Evolutionary conservation across 2,113 vertebrate genomes (phyloP).

Genomic region (Triplophysa rosa): DNA sequence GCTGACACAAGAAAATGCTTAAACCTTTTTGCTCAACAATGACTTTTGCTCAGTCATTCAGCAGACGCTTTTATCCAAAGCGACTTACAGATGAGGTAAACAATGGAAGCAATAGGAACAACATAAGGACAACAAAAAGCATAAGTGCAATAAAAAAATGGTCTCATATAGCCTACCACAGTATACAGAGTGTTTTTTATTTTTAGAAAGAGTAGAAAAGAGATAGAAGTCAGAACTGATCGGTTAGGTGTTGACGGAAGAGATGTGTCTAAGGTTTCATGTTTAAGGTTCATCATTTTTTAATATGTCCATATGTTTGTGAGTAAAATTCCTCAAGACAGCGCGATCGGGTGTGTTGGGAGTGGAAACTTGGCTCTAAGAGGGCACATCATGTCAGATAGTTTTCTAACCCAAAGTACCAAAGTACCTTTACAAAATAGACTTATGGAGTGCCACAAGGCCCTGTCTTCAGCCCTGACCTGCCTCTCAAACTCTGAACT

Average conservation of each 20-base stretch:
- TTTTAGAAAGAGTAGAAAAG: too few relatives aligned
- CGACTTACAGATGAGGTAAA: too few relatives aligned
- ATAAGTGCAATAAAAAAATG: too few relatives aligned
- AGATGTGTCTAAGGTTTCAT: too few relatives aligned
- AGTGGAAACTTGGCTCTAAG: neutral
- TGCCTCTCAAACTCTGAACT: conserved; percentile 20
- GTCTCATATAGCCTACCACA: too few relatives aligned
- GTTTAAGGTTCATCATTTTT: neutral
- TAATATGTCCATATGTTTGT: neutral
- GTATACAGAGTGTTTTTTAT: too few relatives aligned
- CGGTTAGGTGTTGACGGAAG: too few relatives aligned
- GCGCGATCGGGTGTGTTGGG: neutral
- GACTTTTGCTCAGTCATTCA: neutral
- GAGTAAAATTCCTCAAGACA: conserved; percentile 12
- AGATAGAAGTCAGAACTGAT: too few relatives aligned
- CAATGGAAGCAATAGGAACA: too few relatives aligned
- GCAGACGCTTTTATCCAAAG: too few relatives aligned
- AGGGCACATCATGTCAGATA: neutral
- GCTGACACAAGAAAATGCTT: neutral
- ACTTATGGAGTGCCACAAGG: neutral
- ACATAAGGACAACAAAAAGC: too few relatives aligned
- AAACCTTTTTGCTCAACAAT: conserved; percentile 3
- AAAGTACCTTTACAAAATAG: neutral
- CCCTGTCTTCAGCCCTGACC: neutral
- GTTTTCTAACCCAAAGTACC: neutral